phyloP scores from a whole-genome alignment of 2,888 invertebrate genomes.

The Blera fallax region DNA sequence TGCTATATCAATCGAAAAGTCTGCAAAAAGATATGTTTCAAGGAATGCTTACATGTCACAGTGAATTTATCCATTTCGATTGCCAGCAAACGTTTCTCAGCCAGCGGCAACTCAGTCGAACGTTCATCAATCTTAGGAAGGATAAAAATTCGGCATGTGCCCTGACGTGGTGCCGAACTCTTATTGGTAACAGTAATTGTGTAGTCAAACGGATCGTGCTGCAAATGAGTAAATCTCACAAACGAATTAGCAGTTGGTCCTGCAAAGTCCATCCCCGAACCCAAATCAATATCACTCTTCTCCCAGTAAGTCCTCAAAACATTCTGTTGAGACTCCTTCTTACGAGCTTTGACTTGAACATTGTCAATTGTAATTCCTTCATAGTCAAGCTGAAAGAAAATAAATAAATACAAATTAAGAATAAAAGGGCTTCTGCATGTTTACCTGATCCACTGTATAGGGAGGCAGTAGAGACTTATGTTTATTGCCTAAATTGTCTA shows the following conservation, averaged over 20 bases:
- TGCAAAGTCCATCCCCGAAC: slow-evolving; percentile 90
- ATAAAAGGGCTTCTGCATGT: background rate
- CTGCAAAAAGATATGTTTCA: too few species aligned
- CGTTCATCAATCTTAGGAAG: slow-evolving; percentile 87
- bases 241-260: slow-evolving; percentile 87
- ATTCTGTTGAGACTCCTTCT: slow-evolving; percentile 81
- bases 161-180: slow-evolving; percentile 81
- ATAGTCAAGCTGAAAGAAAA: background rate
- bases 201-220: slow-evolving; percentile 88
- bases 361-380: slow-evolving; percentile 68
- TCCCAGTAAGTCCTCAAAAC: slow-evolving; percentile 89
- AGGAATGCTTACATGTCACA: slow-evolving; percentile 83
- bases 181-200: slow-evolving; percentile 85
- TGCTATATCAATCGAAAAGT: too few species aligned
- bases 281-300: slow-evolving; percentile 90
- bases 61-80: slow-evolving; percentile 88
- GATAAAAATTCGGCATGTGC: slow-evolving; percentile 87
- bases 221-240: slow-evolving; percentile 89
- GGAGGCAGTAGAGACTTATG: slow-evolving; percentile 85
- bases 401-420: too few species aligned
- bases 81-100: slow-evolving; percentile 85
- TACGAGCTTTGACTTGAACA: slow-evolving; percentile 75
- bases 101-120: slow-evolving; percentile 83
- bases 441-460: slow-evolving; percentile 83
- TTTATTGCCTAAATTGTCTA: slow-evolving; percentile 89